These are phyloP conservation scores for Sarcophaga carnaria DNA, from an alignment of 2,888 invertebrate species.

Conservation along the genomic window DNA sequence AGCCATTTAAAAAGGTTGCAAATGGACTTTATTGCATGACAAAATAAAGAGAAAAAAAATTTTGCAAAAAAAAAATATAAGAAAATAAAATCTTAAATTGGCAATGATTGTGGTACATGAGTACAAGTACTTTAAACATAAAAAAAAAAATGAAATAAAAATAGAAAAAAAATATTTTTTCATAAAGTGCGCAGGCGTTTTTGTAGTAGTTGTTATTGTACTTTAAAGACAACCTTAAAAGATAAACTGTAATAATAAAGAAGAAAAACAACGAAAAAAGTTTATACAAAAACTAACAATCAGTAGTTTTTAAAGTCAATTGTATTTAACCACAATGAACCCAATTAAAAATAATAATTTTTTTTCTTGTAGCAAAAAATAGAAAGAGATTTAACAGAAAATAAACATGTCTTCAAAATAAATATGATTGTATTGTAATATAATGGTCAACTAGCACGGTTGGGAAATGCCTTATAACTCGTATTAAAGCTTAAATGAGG, in stretches of 20 bases:
- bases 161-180: slow-evolving; percentile 32
- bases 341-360: slow-evolving; percentile 69
- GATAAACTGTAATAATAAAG: slow-evolving; percentile 64
- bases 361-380: slow-evolving; percentile 21
- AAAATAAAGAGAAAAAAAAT: slow-evolving; percentile 44
- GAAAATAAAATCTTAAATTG: slow-evolving; percentile 53
- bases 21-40: slow-evolving; percentile 69
- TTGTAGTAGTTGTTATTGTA: slow-evolving; percentile 56
- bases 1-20: slow-evolving; percentile 55
- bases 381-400: slow-evolving; percentile 17
- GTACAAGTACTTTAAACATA: slow-evolving; percentile 58
- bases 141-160: slow-evolving; percentile 25
- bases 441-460: not conserved
- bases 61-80: slow-evolving; percentile 7
- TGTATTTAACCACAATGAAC: slow-evolving; percentile 69
- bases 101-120: slow-evolving; percentile 55
- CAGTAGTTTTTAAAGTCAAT: slow-evolving; percentile 69
- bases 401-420: slow-evolving; percentile 5
- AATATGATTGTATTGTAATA: not conserved
- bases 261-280: slow-evolving; percentile 23
- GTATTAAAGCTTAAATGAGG: too few species aligned
- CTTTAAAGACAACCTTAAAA: slow-evolving; percentile 67
- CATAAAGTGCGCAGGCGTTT: slow-evolving; percentile 69
- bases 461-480: not conserved
- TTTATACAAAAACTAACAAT: slow-evolving; percentile 61